Evolutionary conservation across 2,888 invertebrate genomes (phyloP).

Genomic region (Pyrrhia umbra): DNA sequence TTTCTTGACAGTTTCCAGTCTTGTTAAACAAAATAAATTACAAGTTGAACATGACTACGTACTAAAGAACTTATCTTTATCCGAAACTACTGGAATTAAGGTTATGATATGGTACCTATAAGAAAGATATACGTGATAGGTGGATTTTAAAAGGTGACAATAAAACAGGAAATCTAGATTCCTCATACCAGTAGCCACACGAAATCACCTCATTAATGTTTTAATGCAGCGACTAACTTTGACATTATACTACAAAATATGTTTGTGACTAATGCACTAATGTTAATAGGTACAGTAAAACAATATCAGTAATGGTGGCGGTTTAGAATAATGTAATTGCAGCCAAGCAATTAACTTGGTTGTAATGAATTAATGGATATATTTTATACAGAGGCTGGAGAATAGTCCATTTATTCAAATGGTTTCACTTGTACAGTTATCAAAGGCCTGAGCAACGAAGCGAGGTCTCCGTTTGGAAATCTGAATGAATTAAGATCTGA

Average conservation of each 20-base stretch:
- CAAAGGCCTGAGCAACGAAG: constrained; percentile 47
- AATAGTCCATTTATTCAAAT: constrained; percentile 59
- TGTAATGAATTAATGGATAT: constrained; percentile 58
- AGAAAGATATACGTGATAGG: too few relatives aligned
- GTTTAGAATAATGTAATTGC: constrained; percentile 60
- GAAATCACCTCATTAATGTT: too few relatives aligned
- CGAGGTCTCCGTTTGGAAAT: constrained; percentile 35
- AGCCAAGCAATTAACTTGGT: constrained; percentile 52
- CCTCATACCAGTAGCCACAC: too few relatives aligned
- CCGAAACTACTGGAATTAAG: constrained; percentile 15
- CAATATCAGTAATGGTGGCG: constrained; percentile 47
- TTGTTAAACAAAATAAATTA: constrained; percentile 29
- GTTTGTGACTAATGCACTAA: constrained; percentile 13
- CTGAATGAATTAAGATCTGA: constrained; percentile 44
- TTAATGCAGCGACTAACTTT: too few relatives aligned
- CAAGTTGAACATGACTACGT: constrained; percentile 15
- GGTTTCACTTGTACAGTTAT: constrained; percentile 48
- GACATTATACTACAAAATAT: too few relatives aligned
- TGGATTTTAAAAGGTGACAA: too few relatives aligned
- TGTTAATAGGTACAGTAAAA: constrained; percentile 41
- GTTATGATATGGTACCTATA: background rate
- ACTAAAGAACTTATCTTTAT: constrained; percentile 12
- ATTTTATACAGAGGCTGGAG: constrained; percentile 52
- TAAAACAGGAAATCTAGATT: too few relatives aligned
- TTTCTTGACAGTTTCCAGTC: constrained; percentile 7